phyloP scores from a whole-genome alignment of 64 coral and sea anemone species.

The Trachythela sp. region DNA sequence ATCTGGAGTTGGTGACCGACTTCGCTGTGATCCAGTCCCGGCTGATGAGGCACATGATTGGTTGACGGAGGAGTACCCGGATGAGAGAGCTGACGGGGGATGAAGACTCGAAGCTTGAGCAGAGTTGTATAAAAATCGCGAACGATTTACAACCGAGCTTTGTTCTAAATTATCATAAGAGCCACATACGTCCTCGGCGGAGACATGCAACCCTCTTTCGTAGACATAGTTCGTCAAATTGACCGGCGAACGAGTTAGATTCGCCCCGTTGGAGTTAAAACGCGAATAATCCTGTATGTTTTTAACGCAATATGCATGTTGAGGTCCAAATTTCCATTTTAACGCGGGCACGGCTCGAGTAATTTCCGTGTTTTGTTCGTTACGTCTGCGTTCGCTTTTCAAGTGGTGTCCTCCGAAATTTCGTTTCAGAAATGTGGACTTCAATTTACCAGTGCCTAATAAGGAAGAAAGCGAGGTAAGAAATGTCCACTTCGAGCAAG shows the following conservation, averaged over 20 bases:
- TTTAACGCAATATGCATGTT: not conserved
- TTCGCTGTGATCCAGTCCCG: conserved; percentile 66
- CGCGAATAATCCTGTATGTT: not conserved
- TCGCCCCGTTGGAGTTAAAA: not conserved
- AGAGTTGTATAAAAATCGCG: not conserved
- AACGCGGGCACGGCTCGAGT: not conserved
- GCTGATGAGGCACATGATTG: conserved; percentile 87
- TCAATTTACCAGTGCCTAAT: not conserved
- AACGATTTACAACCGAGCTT: not conserved
- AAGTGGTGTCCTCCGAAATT: not conserved
- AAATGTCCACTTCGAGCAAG: not conserved
- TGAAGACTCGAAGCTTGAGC: not conserved
- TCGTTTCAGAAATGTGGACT: not conserved
- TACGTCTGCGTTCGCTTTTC: not conserved
- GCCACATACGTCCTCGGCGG: not conserved
- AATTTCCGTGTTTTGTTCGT: not conserved
- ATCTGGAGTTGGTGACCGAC: conserved; percentile 84
- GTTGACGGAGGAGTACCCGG: conserved; percentile 82
- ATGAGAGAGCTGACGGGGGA: conserved; percentile 27
- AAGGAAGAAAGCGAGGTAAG: not conserved
- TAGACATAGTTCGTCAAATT: not conserved
- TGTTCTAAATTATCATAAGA: not conserved
- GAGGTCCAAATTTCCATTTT: conserved; percentile 1
- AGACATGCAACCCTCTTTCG: not conserved
- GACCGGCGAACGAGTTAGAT: not conserved